phyloP scores from a whole-genome alignment of 2,888 invertebrate species.

The Cordilura impudica region DNA sequence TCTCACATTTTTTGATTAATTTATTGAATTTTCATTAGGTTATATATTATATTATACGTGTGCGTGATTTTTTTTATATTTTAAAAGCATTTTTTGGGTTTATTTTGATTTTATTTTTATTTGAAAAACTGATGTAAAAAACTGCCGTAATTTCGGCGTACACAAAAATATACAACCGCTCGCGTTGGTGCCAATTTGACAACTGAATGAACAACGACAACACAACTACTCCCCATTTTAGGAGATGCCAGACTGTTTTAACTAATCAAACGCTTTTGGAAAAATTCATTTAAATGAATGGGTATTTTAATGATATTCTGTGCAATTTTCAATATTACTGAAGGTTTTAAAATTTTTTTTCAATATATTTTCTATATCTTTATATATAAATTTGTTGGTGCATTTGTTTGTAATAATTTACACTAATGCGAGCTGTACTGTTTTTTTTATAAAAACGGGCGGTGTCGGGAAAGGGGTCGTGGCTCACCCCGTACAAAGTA shows the following conservation, averaged over 20 bases:
- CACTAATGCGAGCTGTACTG: too few species aligned
- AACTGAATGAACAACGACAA: constrained; percentile 37
- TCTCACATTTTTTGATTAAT: constrained; percentile 46
- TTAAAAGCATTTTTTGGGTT: constrained; percentile 52
- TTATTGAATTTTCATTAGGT: constrained; percentile 17
- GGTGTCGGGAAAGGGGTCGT: too few species aligned
- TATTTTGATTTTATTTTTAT: constrained; percentile 51
- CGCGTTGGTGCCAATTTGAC: constrained; percentile 58
- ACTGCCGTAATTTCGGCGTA: constrained; percentile 41
- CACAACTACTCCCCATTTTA: neutral
- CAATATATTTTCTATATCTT: too few species aligned
- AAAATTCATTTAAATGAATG: too few species aligned
- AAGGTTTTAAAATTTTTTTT: too few species aligned
- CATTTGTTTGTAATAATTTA: too few species aligned
- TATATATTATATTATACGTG: neutral
- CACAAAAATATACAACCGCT: constrained; percentile 52
- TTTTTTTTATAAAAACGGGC: too few species aligned
- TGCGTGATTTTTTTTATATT: constrained; percentile 30
- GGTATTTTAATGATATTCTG: too few species aligned
- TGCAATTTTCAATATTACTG: too few species aligned
- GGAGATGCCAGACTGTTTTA: neutral
- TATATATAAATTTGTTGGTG: too few species aligned
- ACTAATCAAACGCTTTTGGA: too few species aligned
- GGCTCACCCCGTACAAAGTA: too few species aligned
- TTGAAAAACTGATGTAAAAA: constrained; percentile 33